Evolutionary conservation across 2,797 vertebrate species (phyloP), one percentile per base, ranked within the genome.

Genomic region (Sebastes kiyomatsui): DNA sequence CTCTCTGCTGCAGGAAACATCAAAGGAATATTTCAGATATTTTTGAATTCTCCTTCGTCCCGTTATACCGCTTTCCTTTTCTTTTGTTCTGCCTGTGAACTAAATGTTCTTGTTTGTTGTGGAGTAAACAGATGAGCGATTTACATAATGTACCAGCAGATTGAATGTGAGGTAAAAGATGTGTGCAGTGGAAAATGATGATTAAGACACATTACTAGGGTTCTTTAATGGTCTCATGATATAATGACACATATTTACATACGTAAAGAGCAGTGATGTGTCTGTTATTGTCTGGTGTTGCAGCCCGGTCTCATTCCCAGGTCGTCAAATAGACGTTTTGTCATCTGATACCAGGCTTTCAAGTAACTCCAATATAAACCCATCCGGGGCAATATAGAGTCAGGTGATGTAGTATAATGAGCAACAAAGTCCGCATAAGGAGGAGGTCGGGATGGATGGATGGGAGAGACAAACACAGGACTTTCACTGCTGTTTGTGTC

Each of bases 71-170:
- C 62, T 30, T 70, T 25, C 22, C 18, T 64, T 23, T 60, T 12
- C 13, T 42, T 76, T 80, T 76, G 30, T 64, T 79, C 77, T 74
- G 71, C 77, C 9, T 11, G 23, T 52, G 59, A 86, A 80, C 54
- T 32, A 71, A 73, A 77, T 80, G 67, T 77, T 72, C 72, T 70
- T 70, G 14, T 78, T 73, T 67, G 56, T 46, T 67, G 62, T 20
- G 42, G 16, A 14, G 73, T 66, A 80, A 80, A 71, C 60, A 75
- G 52, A 54, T 33, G 14, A 76, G 30, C 46, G 64, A 78, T 87
- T 84, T 80, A 65, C 64, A 84, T 86, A 80, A 79, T 55, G 33
- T 7, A 22, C 30, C 71, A 71, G n/a, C 70, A 72, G 49, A 60
- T 7, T 35, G 32, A 35, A 18, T 32, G 46, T 4, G 46, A 62